Percentiles rank a stretch among this genome's conserved stretches.
Evolutionary conservation across 1,140 invertebrate genomes (phyloP).

Genomic region (Habropoda laboriosa): DNA sequence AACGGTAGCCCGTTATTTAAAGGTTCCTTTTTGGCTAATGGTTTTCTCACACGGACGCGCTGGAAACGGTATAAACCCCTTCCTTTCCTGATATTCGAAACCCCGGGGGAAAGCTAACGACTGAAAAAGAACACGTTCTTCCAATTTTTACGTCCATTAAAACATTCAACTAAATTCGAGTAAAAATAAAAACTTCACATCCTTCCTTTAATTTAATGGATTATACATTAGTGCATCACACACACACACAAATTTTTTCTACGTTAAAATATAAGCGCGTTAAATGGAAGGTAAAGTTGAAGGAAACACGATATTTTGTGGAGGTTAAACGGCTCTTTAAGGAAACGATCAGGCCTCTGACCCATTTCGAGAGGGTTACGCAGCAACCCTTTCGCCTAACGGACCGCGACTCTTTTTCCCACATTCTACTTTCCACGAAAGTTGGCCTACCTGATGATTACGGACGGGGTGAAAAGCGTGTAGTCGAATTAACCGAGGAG

Average conservation of each 20-base stretch:
- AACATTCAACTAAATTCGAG: too few relatives aligned
- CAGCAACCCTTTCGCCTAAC: conserved; percentile 78
- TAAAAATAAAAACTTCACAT: too few relatives aligned
- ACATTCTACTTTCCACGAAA: conserved; percentile 78
- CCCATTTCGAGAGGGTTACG: conserved; percentile 71
- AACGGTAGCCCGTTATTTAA: conserved; percentile 71
- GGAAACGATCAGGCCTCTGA: conserved; percentile 70
- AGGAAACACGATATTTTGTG: conserved; percentile 75
- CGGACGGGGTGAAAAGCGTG: conserved; percentile 51
- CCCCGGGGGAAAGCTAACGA: conserved; percentile 49
- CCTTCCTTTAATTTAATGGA: too few relatives aligned
- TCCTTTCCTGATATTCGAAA: conserved; percentile 66
- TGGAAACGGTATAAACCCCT: conserved; percentile 73
- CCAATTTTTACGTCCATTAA: too few relatives aligned
- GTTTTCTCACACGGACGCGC: conserved; percentile 75
- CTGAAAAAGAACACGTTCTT: too few relatives aligned
- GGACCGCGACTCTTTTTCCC: conserved; percentile 75
- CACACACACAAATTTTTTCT: too few relatives aligned
- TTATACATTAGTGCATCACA: too few relatives aligned
- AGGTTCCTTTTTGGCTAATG: conserved; percentile 73
- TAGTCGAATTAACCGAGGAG: conserved; percentile 39
- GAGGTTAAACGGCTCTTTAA: conserved; percentile 72
- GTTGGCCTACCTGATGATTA: conserved; percentile 69
- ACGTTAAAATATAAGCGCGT: background rate
- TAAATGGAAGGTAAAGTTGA: conserved; percentile 20